Base-by-base conservation (phyloP, 2,113 vertebrate species). In the Proterorhinus semilunaris region DNA sequence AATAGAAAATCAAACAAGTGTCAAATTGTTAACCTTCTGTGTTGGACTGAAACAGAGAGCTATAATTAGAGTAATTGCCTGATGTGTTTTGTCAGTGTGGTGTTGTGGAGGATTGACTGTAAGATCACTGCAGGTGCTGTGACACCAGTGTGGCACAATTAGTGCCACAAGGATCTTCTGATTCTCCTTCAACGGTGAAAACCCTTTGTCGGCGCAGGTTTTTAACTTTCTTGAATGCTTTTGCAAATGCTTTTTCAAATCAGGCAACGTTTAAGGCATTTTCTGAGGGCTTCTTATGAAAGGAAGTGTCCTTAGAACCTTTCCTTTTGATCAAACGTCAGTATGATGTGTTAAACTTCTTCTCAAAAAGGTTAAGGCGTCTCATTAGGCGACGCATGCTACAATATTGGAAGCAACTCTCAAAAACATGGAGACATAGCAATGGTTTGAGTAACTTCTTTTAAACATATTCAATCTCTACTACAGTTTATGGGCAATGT, bases 321-420 rank as follows among this genome's bases (percentile, higher is more conserved):
- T 21, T 6, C 55, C 10, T 46, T 76, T 15, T 82, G 68, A 87
- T 83, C 65, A 70, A 74, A 80, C 63, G 57, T 68, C 27, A 8
- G 62, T 61, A 12, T 55, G 74, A 80, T 78, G 21, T 10, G 61
- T 71, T 15, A 45, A 15, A 77, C 81, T 65, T 76, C 63, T 55
- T 72, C 59, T 71, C 63, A 42, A 61, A 42, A 61, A 61, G 5
- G 15, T 61, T 61, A n/a, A 44, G n/a, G 16, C 10, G 8, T 45
- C 13, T 61, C 13, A 61, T 61, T 61, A 61, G 27, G 27, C 27
- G 27, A 36, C 45, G 13, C 36, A 45, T 61, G 42, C 44, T 61
- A 8, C 44, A 61, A 61, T 61, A 61, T 43, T 43, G 42, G n/a
- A 59, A 55, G 17, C 16, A 6, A 8, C 3, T 7, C 51, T 16